phyloP scores from a whole-genome alignment of 2,797 vertebrate genomes.

The Miichthys miiuy region DNA sequence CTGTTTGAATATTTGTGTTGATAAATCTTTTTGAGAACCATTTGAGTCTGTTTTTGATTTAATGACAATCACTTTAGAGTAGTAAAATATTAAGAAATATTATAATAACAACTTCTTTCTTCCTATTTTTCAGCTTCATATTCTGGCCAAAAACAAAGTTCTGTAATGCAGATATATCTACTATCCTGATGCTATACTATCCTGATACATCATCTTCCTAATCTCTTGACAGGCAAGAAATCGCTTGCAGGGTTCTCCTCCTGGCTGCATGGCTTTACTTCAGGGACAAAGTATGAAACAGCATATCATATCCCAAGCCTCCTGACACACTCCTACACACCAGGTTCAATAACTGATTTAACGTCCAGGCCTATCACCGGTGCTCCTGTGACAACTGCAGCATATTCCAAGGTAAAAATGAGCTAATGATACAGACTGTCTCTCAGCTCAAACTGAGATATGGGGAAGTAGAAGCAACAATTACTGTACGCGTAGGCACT shows the following conservation, averaged over 20 bases:
- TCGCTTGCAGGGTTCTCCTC: conserved; percentile 3
- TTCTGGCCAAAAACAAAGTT: conserved; percentile 17
- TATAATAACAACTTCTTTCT: too few species aligned
- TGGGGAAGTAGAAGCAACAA: conserved; percentile 1
- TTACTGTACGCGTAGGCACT: not conserved
- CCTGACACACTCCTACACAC: conserved; percentile 18
- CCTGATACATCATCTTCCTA: conserved; percentile 3
- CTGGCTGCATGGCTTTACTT: conserved; percentile 20
- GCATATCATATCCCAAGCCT: conserved; percentile 1
- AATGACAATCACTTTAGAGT: not conserved
- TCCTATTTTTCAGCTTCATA: not conserved
- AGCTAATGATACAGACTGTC: conserved; percentile 29
- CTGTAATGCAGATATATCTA: conserved; percentile 8
- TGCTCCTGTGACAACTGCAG: conserved; percentile 30
- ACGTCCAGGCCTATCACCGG: conserved; percentile 23
- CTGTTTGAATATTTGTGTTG: not conserved
- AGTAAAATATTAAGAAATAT: too few species aligned
- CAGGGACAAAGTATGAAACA: conserved; percentile 19
- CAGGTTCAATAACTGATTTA: conserved; percentile 35
- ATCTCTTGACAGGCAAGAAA: not conserved
- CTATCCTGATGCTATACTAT: conserved; percentile 6
- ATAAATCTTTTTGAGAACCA: not conserved
- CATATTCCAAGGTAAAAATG: conserved; percentile 31
- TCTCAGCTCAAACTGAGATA: conserved; percentile 28
- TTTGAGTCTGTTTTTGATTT: not conserved